Evolutionary conservation across 1,140 invertebrate species (phyloP).

Genomic region (Odontomachus brunneus): DNA sequence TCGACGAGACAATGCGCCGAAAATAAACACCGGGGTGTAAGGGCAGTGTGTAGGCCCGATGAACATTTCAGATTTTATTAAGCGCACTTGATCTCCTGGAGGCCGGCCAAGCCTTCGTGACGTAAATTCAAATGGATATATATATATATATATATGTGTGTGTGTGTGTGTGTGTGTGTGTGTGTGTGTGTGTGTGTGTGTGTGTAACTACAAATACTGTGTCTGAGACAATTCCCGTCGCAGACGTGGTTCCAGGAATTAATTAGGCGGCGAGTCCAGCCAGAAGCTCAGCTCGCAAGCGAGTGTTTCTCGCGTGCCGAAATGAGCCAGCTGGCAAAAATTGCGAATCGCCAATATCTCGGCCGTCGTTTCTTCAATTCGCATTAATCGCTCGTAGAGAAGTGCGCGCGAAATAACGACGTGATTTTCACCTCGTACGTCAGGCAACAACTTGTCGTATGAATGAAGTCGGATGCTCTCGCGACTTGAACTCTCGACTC

Average conservation of each 20-base stretch:
- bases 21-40: constrained; percentile 24
- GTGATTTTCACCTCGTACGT: constrained; percentile 6
- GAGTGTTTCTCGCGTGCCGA: constrained; percentile 41
- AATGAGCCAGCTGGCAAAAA: constrained; percentile 43
- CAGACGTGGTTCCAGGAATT: constrained; percentile 66
- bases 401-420: background rate
- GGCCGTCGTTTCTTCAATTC: constrained; percentile 3
- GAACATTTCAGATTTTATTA: constrained; percentile 51
- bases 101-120: constrained; percentile 47
- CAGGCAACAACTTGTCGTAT: background rate
- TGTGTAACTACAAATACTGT: constrained; percentile 19
- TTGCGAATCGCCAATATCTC: constrained; percentile 57
- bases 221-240: constrained; percentile 52
- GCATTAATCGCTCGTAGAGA: background rate
- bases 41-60: constrained; percentile 32
- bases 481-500: background rate
- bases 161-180: no score
- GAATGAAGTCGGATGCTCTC: background rate
- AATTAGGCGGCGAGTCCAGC: constrained; percentile 49
- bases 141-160: no score
- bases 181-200: no score
- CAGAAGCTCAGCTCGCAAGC: background rate
- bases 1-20: constrained; percentile 2
- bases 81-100: constrained; percentile 53
- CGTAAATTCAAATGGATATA: constrained; percentile 25